A percentile compares a stretch with the other conserved stretches of the same genome.
phyloP scores from a whole-genome alignment of 2,888 invertebrate genomes.

The Coelopa pilipes region DNA sequence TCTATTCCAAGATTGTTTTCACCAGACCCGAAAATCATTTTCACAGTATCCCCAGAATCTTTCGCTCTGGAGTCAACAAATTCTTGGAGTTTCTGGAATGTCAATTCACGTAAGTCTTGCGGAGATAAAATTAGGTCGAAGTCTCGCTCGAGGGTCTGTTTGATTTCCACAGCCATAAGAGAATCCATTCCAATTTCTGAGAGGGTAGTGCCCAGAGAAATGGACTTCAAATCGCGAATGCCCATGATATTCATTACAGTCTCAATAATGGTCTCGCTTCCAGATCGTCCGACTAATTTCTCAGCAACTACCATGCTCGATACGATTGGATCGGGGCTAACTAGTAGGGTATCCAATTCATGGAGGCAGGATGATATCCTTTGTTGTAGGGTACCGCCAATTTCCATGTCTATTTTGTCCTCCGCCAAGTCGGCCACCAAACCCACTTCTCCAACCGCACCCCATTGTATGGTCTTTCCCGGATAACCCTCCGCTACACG shows the following conservation, averaged over 20 bases:
- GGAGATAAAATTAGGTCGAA: slow-evolving; percentile 73
- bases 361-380: slow-evolving; percentile 82
- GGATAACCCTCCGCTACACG: slow-evolving; percentile 76
- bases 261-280: slow-evolving; percentile 75
- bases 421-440: slow-evolving; percentile 80
- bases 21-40: slow-evolving; percentile 60
- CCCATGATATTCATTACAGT: slow-evolving; percentile 76
- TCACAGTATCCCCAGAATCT: slow-evolving; percentile 54
- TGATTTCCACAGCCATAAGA: slow-evolving; percentile 95
- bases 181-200: slow-evolving; percentile 96
- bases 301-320: slow-evolving; percentile 87
- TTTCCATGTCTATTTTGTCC: slow-evolving; percentile 73
- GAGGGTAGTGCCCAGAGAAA: slow-evolving; percentile 76
- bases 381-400: slow-evolving; percentile 84
- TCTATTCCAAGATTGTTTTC: slow-evolving; percentile 68
- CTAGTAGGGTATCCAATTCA: slow-evolving; percentile 77
- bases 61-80: slow-evolving; percentile 50
- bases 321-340: slow-evolving; percentile 76
- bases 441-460: slow-evolving; percentile 87
- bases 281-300: slow-evolving; percentile 73
- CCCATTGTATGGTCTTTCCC: slow-evolving; percentile 88
- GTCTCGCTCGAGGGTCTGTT: slow-evolving; percentile 87
- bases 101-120: slow-evolving; percentile 72
- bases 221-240: slow-evolving; percentile 75
- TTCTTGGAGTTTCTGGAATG: slow-evolving; percentile 70